Base-by-base conservation (phyloP, 1,140 invertebrate genomes). In the Tetramorium alpestre region DNA sequence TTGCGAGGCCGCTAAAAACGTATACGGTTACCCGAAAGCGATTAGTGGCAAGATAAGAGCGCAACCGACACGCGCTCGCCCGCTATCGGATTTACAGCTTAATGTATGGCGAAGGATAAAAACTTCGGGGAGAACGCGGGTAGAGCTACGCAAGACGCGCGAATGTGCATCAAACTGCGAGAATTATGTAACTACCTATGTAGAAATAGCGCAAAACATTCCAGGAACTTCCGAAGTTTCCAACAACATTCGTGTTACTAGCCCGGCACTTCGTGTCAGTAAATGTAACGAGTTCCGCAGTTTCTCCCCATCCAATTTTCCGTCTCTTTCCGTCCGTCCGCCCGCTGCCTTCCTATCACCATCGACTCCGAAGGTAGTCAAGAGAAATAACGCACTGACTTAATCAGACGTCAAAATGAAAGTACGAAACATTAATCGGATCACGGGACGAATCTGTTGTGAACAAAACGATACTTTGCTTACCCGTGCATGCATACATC, bases 321-420 rank as follows among this genome's bases (percentile, higher is more conserved):
- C 62, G 16, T 85, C 86, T 73, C 62, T 33, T 69, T 38, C 70
- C 49, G n/a, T 41, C 58, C 47, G 22, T 41, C 58, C 47, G 22
- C 47, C 49, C 7, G 2, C 33, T n/a, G 33, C n/a, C 28, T n/a
- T 47, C 28, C 49, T 33, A n/a, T 41, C 60, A 51, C 73, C 62
- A 82, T 70, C 58, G 41, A 84, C 75, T 85, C 56, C 67, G 64
- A 44, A 72, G 51, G 47, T 62, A 76, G 67, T 82, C 88, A 49
- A 25, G 56, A 84, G 69, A 73, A 73, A 75, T 47, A 73, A 86
- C 67, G 85, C 73, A 73, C 75, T 65, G 80, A 89, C 70, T 87
- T 88, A 89, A 90, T 89, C 87, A 89, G 60, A 73, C 77, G 72
- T 89, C 72, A 84, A 88, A 89, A 86, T 87, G 73, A 69, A 90